phyloP scores from a whole-genome alignment of 2,888 invertebrate species.

The Clivina fossor region DNA sequence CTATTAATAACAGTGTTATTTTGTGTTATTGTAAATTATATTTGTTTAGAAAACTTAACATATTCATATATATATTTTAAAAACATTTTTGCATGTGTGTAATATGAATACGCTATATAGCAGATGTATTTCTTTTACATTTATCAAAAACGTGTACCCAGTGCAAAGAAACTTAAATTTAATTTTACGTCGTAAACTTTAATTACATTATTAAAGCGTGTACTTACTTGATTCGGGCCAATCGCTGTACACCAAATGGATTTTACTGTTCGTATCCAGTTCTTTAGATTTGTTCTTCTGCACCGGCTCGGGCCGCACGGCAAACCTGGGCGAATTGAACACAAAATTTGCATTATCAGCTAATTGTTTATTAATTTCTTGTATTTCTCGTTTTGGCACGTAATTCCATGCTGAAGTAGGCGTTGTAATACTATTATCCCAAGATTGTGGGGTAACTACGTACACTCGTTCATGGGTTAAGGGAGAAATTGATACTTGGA shows the following conservation, averaged over 20 bases:
- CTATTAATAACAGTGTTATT: too few relatives aligned
- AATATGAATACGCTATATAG: too few relatives aligned
- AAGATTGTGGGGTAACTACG: slow-evolving; percentile 77
- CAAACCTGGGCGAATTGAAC: slow-evolving; percentile 52
- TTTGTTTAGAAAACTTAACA: too few relatives aligned
- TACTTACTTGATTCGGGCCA: slow-evolving; percentile 56
- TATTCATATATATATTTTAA: too few relatives aligned
- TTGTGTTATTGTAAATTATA: too few relatives aligned
- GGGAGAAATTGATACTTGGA: slow-evolving; percentile 73
- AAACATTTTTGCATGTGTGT: too few relatives aligned
- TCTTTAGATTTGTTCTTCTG: slow-evolving; percentile 25
- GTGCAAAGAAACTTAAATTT: too few relatives aligned
- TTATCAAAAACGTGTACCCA: too few relatives aligned
- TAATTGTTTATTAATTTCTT: slow-evolving; percentile 51
- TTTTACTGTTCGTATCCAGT: slow-evolving; percentile 17
- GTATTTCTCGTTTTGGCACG: slow-evolving; percentile 49
- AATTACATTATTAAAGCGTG: too few relatives aligned
- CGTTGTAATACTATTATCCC: slow-evolving; percentile 49
- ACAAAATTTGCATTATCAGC: slow-evolving; percentile 49
- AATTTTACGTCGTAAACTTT: too few relatives aligned
- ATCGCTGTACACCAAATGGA: slow-evolving; percentile 49
- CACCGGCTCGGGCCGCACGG: slow-evolving; percentile 37
- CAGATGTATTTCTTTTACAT: too few relatives aligned
- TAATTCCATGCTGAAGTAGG: slow-evolving; percentile 46
- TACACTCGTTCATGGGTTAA: slow-evolving; percentile 78